Evolutionary conservation across 2,888 invertebrate genomes (phyloP).

Genomic region (Cataglyphis albicans): DNA sequence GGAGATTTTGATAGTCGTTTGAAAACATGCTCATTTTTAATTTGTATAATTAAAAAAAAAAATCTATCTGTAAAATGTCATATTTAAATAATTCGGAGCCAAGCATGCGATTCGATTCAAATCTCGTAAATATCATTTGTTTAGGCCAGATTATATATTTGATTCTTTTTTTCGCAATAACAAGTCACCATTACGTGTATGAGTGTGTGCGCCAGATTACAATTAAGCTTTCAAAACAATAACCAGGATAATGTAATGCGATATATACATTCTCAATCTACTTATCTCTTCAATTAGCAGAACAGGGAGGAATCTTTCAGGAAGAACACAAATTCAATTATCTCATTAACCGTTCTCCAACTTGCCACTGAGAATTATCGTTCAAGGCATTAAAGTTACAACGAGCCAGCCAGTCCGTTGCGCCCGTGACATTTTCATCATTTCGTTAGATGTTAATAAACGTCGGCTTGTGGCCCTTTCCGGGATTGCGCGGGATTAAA

Average conservation of each 20-base stretch:
- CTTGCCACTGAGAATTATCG: slow-evolving; percentile 49
- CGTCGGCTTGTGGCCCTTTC: slow-evolving; percentile 41
- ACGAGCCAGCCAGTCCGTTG: slow-evolving; percentile 49
- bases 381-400: slow-evolving; percentile 39
- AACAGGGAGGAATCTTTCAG: slow-evolving; percentile 29
- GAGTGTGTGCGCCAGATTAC: not conserved
- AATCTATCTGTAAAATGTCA: not conserved
- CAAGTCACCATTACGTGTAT: not conserved
- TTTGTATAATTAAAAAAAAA: not conserved
- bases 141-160: not conserved
- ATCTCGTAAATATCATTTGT: not conserved
- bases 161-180: not conserved
- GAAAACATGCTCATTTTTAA: not conserved
- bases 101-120: not conserved
- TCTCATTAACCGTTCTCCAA: slow-evolving; percentile 46
- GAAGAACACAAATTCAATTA: slow-evolving; percentile 30
- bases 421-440: slow-evolving; percentile 47
- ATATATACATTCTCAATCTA: slow-evolving; percentile 16
- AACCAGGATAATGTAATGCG: not conserved
- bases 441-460: slow-evolving; percentile 53
- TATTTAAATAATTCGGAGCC: not conserved
- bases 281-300: slow-evolving; percentile 40
- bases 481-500: slow-evolving; percentile 46
- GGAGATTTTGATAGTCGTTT: not conserved
- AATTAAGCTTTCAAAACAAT: slow-evolving; percentile 26